Evolutionary conservation across 2,888 invertebrate genomes (phyloP).

Genomic region (Crematogaster levior): DNA sequence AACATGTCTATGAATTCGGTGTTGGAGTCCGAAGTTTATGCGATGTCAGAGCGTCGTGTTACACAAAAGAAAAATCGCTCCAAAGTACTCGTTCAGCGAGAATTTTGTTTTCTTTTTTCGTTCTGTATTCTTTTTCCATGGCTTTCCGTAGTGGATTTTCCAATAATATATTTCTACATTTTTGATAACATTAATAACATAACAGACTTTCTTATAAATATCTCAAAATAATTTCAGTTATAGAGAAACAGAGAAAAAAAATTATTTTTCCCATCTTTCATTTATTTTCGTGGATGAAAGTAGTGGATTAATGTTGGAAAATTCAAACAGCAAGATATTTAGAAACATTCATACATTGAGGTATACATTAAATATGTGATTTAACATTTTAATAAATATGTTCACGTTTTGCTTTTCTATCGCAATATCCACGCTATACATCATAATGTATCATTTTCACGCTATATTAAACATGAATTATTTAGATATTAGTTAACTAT

Average conservation of each 20-base stretch:
- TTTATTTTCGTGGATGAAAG: not conserved
- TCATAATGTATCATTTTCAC: slow-evolving; percentile 9
- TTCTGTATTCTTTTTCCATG: not conserved
- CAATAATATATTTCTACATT: slow-evolving; percentile 5
- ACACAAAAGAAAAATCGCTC: slow-evolving; percentile 45
- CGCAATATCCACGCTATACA: not conserved
- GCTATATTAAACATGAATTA: slow-evolving; percentile 18
- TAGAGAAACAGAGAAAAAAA: not conserved
- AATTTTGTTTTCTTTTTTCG: slow-evolving; percentile 20
- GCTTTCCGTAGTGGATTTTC: not conserved
- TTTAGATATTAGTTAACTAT: slow-evolving; percentile 10
- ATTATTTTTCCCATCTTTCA: not conserved
- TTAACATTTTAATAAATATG: not conserved
- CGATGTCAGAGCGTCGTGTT: slow-evolving; percentile 27
- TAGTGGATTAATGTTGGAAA: not conserved
- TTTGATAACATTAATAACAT: not conserved
- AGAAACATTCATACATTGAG: not conserved
- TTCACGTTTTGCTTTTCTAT: not conserved
- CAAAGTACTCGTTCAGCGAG: slow-evolving; percentile 26
- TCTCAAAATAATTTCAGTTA: not conserved
- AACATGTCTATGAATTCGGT: slow-evolving; percentile 21
- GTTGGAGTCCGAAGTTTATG: slow-evolving; percentile 25
- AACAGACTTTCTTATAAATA: not conserved
- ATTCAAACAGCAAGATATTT: not conserved
- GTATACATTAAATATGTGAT: not conserved